Percentiles rank a stretch among this genome's conserved stretches.
Conservation (phyloP, 2,113 vertebrate genomes). For the Laterallus jamaicensis region DNA sequence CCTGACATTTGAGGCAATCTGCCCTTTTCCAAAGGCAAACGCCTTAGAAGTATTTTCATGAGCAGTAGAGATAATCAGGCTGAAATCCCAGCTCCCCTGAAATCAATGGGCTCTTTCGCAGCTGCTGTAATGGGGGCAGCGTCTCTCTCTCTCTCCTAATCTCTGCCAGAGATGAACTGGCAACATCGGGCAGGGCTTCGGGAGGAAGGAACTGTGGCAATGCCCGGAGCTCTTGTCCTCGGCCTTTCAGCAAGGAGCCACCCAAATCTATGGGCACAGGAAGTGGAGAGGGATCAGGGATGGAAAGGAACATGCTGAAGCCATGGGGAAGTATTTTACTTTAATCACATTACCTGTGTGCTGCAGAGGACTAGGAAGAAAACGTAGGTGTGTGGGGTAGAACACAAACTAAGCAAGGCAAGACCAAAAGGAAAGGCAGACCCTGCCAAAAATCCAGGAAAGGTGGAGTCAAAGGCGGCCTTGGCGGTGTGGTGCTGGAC, state of each 20-base stretch:
- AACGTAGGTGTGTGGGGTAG: not conserved
- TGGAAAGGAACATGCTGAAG: not conserved
- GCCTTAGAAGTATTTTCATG: not conserved
- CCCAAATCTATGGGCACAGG: not conserved
- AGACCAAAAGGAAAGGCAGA: not conserved
- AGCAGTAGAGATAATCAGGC: not conserved
- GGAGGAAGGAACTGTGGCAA: rapidly evolving
- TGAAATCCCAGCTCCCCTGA: not conserved
- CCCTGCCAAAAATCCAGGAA: not conserved
- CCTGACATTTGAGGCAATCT: conserved; percentile 44
- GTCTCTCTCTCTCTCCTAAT: rapidly evolving
- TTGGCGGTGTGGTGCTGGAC: not conserved
- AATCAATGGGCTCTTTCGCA: not conserved
- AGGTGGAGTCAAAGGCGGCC: not conserved
- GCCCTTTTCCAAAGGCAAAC: not conserved
- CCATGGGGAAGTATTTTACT: no score
- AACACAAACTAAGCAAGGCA: not conserved
- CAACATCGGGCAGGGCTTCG: not conserved
- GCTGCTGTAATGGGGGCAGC: rapidly evolving
- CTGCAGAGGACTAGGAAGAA: not conserved
- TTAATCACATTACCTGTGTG: no score
- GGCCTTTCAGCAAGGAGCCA: not conserved
- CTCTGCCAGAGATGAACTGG: not conserved
- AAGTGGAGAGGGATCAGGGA: rapidly evolving
- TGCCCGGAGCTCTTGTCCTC: rapidly evolving